phyloP scores from a whole-genome alignment of 1,140 invertebrate species.

The Ectropis grisescens region DNA sequence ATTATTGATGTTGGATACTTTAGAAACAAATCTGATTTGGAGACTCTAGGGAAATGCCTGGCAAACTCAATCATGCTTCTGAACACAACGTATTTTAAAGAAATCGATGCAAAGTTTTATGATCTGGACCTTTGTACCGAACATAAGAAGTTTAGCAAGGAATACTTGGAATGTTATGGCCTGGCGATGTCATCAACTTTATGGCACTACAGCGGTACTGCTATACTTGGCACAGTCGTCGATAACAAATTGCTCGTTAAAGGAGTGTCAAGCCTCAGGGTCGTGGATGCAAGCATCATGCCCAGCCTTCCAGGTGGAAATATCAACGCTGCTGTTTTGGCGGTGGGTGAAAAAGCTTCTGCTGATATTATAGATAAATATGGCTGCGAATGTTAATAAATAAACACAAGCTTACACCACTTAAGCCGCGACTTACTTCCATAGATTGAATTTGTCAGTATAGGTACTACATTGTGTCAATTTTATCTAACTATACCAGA shows the following conservation, averaged over 20 bases:
- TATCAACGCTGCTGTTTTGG: conserved; percentile 12
- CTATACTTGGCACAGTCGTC: conserved; percentile 63
- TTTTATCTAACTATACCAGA: not conserved
- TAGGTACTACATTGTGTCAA: not conserved
- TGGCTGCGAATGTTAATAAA: conserved; percentile 1
- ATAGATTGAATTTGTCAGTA: conserved; percentile 1
- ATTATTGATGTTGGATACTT: conserved; percentile 1
- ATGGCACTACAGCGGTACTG: conserved; percentile 61
- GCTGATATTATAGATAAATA: conserved; percentile 2
- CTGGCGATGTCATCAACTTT: conserved; percentile 29
- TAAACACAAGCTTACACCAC: not conserved
- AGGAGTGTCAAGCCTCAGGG: conserved; percentile 29
- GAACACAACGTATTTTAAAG: conserved; percentile 73
- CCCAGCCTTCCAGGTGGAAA: conserved; percentile 14
- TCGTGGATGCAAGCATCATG: conserved; percentile 21
- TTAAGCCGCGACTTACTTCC: conserved; percentile 1
- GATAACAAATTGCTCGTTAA: conserved; percentile 50
- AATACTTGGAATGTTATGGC: conserved; percentile 48
- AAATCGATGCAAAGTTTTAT: conserved; percentile 1
- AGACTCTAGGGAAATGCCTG: conserved; percentile 5
- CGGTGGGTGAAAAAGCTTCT: conserved; percentile 13
- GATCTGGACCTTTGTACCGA: conserved; percentile 1
- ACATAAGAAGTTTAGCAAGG: conserved; percentile 2
- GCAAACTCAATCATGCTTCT: not conserved
- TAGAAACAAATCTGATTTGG: conserved; percentile 3